A percentile compares a stretch with the other conserved stretches of the same genome.
phyloP scores from a whole-genome alignment of 2,888 invertebrate species.

The Pachydiplax longipennis region DNA sequence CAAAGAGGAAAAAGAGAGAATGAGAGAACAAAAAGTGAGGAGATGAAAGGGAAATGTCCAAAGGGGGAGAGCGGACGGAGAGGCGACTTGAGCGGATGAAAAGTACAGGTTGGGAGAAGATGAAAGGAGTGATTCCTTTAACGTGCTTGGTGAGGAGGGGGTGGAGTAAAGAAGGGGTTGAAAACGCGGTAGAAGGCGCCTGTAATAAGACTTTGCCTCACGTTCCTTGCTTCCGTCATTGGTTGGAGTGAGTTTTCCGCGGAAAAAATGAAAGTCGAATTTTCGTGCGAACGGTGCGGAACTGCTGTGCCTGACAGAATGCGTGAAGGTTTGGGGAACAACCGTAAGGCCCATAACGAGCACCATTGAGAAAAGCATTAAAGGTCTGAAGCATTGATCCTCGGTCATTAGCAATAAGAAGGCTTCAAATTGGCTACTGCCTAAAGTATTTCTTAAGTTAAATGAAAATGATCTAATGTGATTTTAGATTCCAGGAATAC shows the following conservation, averaged over 20 bases:
- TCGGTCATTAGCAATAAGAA: no score
- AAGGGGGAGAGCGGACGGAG: not conserved
- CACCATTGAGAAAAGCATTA: no score
- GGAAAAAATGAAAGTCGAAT: not conserved
- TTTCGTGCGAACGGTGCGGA: not conserved
- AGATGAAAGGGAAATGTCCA: not conserved
- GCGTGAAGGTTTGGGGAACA: no score
- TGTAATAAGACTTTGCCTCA: not conserved
- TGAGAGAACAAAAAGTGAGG: not conserved
- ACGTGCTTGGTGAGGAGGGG: not conserved
- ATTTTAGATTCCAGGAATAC: no score
- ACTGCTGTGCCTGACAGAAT: not conserved
- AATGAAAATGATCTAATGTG: no score
- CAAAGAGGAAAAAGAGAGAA: not conserved
- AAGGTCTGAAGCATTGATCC: no score
- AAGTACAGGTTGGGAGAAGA: not conserved
- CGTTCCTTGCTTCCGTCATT: not conserved
- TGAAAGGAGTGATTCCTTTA: not conserved
- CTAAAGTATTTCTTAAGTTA: no score
- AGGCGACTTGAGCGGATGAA: not conserved
- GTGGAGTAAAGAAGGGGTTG: not conserved
- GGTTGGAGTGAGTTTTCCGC: not conserved
- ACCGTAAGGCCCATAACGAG: no score
- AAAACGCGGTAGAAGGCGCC: not conserved
- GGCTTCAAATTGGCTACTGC: no score